Evolutionary conservation across 2,113 vertebrate species (phyloP), one percentile per base, ranked within the genome.

Genomic region (Odocoileus virginianus): DNA sequence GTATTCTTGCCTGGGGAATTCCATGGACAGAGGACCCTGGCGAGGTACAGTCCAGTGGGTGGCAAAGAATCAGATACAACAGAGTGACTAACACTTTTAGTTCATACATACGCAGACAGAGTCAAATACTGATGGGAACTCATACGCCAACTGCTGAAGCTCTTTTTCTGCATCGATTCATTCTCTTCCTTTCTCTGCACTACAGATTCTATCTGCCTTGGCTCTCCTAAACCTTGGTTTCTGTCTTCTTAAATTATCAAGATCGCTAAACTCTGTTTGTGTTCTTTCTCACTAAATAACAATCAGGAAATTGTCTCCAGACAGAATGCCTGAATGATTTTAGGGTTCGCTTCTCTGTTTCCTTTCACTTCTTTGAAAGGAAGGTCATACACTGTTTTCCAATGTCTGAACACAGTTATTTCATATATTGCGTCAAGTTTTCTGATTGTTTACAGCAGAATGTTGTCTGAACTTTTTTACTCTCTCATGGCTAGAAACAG

Each of bases 241-340:
- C 91, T 94, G 82, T 95, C 86, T 91, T 86, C n/a, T 91, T 88
- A 47, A 97, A 90, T 82, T 92, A 82, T 8, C 67, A 94, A 91
- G n/a, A 91, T 86, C 30, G 7, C 23, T 40, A 93, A 71, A 15
- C 23, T 84, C 27, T 76, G 25, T 87, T 83, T 97, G 10, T 93
- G 23, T 74, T 95, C 58, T 93, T 43, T 89, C 61, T 84, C 64
- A 57, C 8, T 58, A 64, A 78, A 88, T 76, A 76, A 60, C 61
- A 79, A 36, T 52, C 64, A 91, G 67, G 45, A 90, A 85, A 89
- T 50, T 82, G 60, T n/a, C 52, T 94, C 7, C 40, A 96, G 78
- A 52, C 25, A 57, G 54, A 90, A 93, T 82, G 47, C 40, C 12
- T 85, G 50, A 87, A 58, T 78, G 30, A 64, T 86, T 94, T 95